Conservation (phyloP, 2,888 invertebrate genomes). For the Thereva unica region DNA sequence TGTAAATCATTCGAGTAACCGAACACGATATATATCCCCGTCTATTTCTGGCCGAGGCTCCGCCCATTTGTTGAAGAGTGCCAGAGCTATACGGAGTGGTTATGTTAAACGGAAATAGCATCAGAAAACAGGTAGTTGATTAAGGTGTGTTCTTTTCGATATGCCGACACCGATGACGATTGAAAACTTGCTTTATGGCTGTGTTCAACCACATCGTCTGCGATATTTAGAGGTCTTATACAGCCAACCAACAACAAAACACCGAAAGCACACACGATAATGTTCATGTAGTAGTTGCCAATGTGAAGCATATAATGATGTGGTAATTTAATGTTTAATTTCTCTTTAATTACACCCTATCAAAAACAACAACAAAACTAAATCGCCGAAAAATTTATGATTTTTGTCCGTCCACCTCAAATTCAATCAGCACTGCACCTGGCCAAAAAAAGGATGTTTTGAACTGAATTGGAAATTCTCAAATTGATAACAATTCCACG, state of each 20-base stretch:
- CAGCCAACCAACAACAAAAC: conserved; percentile 3
- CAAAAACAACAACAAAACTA: no score
- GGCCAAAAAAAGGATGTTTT: no score
- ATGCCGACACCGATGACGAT: conserved; percentile 22
- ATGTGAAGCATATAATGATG: conserved; percentile 42
- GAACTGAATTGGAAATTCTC: no score
- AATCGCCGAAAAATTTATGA: conserved; percentile 39
- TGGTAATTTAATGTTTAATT: conserved; percentile 49
- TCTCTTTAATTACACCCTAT: conserved; percentile 47
- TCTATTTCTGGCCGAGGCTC: conserved; percentile 40
- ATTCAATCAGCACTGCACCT: background rate
- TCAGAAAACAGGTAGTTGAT: conserved; percentile 43
- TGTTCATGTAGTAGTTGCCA: conserved; percentile 24
- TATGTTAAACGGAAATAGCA: conserved; percentile 13
- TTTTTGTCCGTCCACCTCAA: conserved; percentile 13
- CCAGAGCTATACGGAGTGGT: conserved; percentile 22
- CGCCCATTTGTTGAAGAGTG: conserved; percentile 38
- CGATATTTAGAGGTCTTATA: conserved; percentile 4
- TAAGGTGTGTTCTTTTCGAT: conserved; percentile 22
- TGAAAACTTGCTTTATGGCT: conserved; percentile 30
- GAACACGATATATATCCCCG: conserved; percentile 33
- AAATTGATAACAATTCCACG: no score
- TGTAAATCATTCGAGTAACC: conserved; percentile 46
- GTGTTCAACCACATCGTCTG: conserved; percentile 36
- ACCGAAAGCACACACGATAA: conserved; percentile 17